A percentile compares a stretch with the other conserved stretches of the same genome.
Evolutionary conservation across 1,140 invertebrate genomes (phyloP).

Genomic region (Rhyzopertha dominica): DNA sequence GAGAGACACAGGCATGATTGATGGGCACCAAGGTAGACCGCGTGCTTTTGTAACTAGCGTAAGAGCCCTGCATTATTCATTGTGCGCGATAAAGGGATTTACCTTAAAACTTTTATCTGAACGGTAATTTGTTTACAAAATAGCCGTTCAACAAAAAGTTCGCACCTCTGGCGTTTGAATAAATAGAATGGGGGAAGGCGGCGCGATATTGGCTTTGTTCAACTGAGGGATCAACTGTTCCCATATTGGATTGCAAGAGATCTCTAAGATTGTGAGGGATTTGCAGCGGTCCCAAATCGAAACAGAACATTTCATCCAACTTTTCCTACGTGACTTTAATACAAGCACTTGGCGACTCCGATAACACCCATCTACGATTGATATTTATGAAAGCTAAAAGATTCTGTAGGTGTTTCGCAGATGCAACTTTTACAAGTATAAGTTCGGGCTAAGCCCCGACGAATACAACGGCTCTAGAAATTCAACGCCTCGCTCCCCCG

Average conservation of each 20-base stretch:
- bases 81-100: constrained; percentile 42
- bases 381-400: constrained; percentile 45
- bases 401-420: constrained; percentile 39
- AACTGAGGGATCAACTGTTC: constrained; percentile 32
- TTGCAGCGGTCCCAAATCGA: constrained; percentile 44
- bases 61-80: constrained; percentile 41
- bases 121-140: constrained; percentile 45
- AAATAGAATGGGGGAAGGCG: constrained; percentile 34
- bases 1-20: constrained; percentile 26
- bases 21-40: constrained; percentile 20
- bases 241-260: constrained; percentile 46
- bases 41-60: constrained; percentile 20
- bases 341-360: constrained; percentile 36
- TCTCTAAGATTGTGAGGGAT: constrained; percentile 46
- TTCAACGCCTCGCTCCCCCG: no score
- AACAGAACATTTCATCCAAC: constrained; percentile 44
- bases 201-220: constrained; percentile 33
- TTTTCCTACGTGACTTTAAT: constrained; percentile 45
- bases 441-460: no score
- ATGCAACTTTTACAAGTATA: constrained; percentile 37
- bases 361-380: constrained; percentile 40
- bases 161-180: constrained; percentile 38
- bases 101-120: constrained; percentile 43
- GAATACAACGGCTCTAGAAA: no score
- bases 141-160: constrained; percentile 34